These are phyloP conservation scores for Pteronotus mesoamericanus DNA, from an alignment of 2,797 vertebrate genomes.

Conservation along the genomic window DNA sequence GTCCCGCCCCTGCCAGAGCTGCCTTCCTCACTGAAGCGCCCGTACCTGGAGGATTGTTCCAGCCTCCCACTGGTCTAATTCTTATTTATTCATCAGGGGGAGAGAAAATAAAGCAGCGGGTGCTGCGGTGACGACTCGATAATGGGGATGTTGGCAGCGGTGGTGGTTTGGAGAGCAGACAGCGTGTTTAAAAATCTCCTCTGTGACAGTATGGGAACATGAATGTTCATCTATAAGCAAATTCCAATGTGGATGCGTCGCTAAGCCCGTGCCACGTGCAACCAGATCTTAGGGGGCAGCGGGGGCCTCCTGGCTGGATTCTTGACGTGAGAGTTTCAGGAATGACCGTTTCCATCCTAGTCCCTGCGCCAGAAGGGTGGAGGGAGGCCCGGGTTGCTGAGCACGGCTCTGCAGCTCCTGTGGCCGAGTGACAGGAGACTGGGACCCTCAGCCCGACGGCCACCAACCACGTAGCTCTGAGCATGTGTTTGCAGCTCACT, in stretches of 20 bases:
- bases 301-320: not conserved
- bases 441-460: no score
- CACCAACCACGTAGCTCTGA: not conserved
- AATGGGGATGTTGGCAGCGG: not conserved
- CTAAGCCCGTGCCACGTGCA: not conserved
- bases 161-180: not conserved
- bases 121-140: accelerated
- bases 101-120: not conserved
- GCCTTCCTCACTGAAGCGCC: no score
- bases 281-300: not conserved
- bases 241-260: no score
- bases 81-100: not conserved
- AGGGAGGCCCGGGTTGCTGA: not conserved
- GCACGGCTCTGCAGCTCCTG: not conserved
- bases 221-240: accelerated
- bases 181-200: not conserved
- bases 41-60: not conserved
- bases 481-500: not conserved
- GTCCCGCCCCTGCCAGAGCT: no score
- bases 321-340: not conserved
- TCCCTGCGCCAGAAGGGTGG: not conserved
- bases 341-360: not conserved
- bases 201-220: not conserved
- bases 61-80: not conserved
- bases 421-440: not conserved